A percentile compares a stretch with the other conserved stretches of the same genome.
Evolutionary conservation across 2,888 invertebrate genomes (phyloP).

Genomic region (Chydorus sphaericus): DNA sequence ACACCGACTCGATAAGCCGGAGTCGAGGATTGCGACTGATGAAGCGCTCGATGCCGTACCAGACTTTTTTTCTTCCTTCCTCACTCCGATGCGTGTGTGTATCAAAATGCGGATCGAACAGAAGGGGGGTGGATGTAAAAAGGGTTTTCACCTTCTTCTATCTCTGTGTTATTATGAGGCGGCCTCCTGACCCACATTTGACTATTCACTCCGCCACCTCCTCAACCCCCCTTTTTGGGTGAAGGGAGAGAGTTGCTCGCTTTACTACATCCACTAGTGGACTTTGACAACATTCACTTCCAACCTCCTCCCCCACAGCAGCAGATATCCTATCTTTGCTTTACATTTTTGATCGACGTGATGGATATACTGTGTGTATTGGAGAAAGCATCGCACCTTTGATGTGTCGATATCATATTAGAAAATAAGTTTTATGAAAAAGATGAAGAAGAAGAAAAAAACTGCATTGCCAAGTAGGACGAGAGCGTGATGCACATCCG

Average conservation of each 20-base stretch:
- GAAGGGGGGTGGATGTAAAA: neutral
- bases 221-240: too few species aligned
- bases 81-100: neutral
- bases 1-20: neutral
- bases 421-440: too few species aligned
- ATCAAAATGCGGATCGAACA: neutral
- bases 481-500: too few species aligned
- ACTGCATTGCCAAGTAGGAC: too few species aligned
- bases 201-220: neutral
- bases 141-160: constrained; percentile 5
- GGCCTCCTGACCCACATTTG: constrained; percentile 14
- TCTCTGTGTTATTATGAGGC: constrained; percentile 9
- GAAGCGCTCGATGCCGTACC: neutral
- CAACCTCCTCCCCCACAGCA: neutral
- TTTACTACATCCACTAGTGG: neutral
- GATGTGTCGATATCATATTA: too few species aligned
- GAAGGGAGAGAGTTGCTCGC: too few species aligned
- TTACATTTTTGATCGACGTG: too few species aligned
- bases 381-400: too few species aligned
- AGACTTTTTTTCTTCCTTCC: neutral
- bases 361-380: too few species aligned
- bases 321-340: too few species aligned
- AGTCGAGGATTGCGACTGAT: constrained; percentile 3
- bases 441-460: too few species aligned
- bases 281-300: neutral